Evolutionary conservation across 2,888 invertebrate species (phyloP).

Genomic region (Sphaerophoria taeniata): DNA sequence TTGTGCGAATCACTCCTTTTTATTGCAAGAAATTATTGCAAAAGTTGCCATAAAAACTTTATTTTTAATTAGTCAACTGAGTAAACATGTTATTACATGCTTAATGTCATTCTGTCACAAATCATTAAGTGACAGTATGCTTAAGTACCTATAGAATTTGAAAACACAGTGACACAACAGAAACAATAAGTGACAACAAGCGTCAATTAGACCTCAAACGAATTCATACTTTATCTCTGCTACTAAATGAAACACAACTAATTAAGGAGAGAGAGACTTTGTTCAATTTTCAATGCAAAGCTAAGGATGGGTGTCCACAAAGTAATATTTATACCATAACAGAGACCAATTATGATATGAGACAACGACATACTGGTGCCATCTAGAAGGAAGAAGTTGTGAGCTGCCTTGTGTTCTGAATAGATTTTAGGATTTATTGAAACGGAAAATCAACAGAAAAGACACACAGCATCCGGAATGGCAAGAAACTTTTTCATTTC

Average conservation of each 20-base stretch:
- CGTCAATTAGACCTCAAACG: constrained; percentile 33
- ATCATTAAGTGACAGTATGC: too few species aligned
- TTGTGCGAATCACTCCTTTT: too few species aligned
- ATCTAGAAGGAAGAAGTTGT: constrained; percentile 12
- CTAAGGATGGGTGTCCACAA: not conserved
- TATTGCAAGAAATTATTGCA: too few species aligned
- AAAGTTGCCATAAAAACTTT: too few species aligned
- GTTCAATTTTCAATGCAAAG: not conserved
- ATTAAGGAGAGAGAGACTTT: constrained; percentile 7
- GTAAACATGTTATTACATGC: too few species aligned
- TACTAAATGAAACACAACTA: constrained; percentile 27
- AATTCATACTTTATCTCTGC: constrained; percentile 35
- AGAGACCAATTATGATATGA: constrained; percentile 4
- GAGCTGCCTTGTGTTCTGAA: constrained; percentile 15
- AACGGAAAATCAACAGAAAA: constrained; percentile 63
- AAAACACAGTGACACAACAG: constrained; percentile 4
- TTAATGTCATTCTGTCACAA: too few species aligned
- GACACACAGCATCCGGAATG: constrained; percentile 4
- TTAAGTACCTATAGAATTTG: not conserved
- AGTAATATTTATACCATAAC: too few species aligned
- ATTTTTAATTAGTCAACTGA: too few species aligned
- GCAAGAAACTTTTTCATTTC: constrained; percentile 25
- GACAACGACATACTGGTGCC: not conserved
- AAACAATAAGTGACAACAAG: constrained; percentile 24
- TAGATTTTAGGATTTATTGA: constrained; percentile 56